Evolutionary conservation across 1,140 invertebrate species (phyloP), one percentile per base, ranked within the genome.

Genomic region (Cecropterus lyciades): DNA sequence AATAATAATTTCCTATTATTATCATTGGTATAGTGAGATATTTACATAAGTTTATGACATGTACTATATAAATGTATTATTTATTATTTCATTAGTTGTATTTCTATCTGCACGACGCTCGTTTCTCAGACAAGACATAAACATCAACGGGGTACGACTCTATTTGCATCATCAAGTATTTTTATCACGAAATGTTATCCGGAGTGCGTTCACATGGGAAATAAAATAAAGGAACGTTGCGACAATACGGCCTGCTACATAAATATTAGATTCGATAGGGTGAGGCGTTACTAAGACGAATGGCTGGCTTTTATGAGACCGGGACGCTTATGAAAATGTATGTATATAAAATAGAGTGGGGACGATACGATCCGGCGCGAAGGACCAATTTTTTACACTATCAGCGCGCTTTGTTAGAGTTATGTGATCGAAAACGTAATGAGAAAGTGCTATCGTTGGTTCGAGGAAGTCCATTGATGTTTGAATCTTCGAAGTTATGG

Each of bases 321-420:
- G 57, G 66, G 51, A 68, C n/a, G n/a, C 49, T 68, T 48, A 68
- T 62, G 66, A 62, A 62, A 68, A 68, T 68, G 59, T 68, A 68
- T 68, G 66, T 62, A 62, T 66, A 62, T 62, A 62, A 48, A 60
- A 62, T 62, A 62, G 59, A 62, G 30, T n/a, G 16, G 40, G 30
- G 30, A 62, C 59, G 59, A 60, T 60, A 60, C 56, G 56, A 60
- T 60, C 56, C 56, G 56, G 56, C 56, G 48, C 56, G 56, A 48
- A 60, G 56, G 43, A 60, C 56, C 56, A 48, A 60, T 60, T 60
- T 60, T 60, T 60, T 60, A 60, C 45, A 60, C 57, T 60, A 60
- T 60, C 57, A 60, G 30, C 57, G 57, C 57, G 57, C 27, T 60
- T 60, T 60, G 27, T 60, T 48, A 48, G 43, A 59, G 57, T 60